Conservation (phyloP, 1,140 invertebrate species). For the Polypedilum pembai region DNA sequence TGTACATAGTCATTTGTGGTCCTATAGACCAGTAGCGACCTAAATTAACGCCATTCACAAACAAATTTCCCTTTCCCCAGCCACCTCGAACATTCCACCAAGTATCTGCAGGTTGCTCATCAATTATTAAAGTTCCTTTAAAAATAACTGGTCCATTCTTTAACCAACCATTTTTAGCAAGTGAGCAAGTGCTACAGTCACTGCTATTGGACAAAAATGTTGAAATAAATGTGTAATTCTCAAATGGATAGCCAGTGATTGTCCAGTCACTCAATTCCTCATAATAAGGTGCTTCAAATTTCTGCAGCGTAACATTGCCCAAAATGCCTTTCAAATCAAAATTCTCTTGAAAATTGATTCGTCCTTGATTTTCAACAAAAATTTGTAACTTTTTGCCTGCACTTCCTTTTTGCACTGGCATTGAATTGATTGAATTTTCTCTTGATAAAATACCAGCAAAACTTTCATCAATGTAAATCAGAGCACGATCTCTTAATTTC, state of each 20-base stretch:
- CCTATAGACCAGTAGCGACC: constrained; percentile 75
- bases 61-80: constrained; percentile 66
- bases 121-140: constrained; percentile 43
- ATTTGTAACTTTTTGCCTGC: constrained; percentile 54
- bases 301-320: constrained; percentile 36
- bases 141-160: constrained; percentile 43
- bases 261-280: constrained; percentile 36
- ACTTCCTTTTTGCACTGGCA: constrained; percentile 47
- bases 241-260: constrained; percentile 37
- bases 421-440: constrained; percentile 45
- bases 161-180: constrained; percentile 31
- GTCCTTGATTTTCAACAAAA: constrained; percentile 76
- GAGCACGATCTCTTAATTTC: constrained; percentile 57
- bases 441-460: constrained; percentile 55
- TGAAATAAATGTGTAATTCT: constrained; percentile 32
- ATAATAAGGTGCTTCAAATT: constrained; percentile 20
- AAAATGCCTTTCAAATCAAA: constrained; percentile 62
- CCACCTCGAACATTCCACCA: constrained; percentile 53
- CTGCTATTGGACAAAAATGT: no score
- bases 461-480: constrained; percentile 57
- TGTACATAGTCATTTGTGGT: constrained; percentile 68
- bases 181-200: no score
- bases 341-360: constrained; percentile 64
- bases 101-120: constrained; percentile 47
- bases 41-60: constrained; percentile 64